Base-by-base conservation (phyloP, 2,113 vertebrate genomes). In the Coregonus clupeaformis region DNA sequence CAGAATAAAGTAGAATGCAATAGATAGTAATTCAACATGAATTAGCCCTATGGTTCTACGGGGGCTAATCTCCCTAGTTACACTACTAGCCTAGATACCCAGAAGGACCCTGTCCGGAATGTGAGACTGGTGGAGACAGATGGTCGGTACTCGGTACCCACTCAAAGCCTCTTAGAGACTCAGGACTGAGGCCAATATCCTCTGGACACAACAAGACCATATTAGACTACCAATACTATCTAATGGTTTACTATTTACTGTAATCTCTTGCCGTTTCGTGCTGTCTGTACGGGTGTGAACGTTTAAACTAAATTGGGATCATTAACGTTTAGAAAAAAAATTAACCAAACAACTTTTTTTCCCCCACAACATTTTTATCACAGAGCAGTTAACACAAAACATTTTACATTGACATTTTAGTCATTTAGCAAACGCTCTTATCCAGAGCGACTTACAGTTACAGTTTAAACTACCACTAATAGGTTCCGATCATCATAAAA, bases 91-190 rank as follows among this genome's bases (percentile, higher is more conserved):
- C 62, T 64, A 64, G 20, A 64, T 13, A 14, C 25, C 22, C 25
- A 64, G 25, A 64, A 24, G 25, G 25, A 64, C 22, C 25, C 62
- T 64, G 74, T 55, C 49, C 47, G 62, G 25, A 59, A 20, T 20
- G 57, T 22, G 14, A 22, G 59, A 52, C 7, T 72, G 70, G 76
- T 77, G 81, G 76, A 79, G 78, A 87, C 89, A 91, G 89, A 90
- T 91, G 90, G 90, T 29, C 9, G 36, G 36, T 36, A 36, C 36
- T 9, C 75, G 72, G 83, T 36, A 89, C 82, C 87, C 59, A 84
- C 80, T 82, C 66, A 80, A 86, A 91, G 82, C 89, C 80, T 67
- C 73, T 85, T 75, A 89, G 86, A 89, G 47, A 64, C 88, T 90
- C 89, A 90, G 85, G 77, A 82, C 85, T 62, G 71, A 82, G 79